Percentiles rank a stretch among this genome's conserved stretches.
phyloP scores from a whole-genome alignment of 2,888 invertebrate genomes.

The Papilio protenor region DNA sequence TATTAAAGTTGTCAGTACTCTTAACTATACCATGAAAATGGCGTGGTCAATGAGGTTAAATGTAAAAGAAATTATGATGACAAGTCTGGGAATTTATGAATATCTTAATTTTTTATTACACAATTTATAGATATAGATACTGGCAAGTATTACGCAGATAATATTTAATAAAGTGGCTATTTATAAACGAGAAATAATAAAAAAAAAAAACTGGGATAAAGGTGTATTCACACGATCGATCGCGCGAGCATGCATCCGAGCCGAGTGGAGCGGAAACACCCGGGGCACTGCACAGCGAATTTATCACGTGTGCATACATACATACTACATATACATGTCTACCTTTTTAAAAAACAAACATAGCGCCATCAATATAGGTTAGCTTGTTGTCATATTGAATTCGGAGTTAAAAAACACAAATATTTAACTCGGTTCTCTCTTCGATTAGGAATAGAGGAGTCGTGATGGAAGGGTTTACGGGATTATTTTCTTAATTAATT shows the following conservation, averaged over 20 bases:
- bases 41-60: background rate
- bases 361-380: constrained; percentile 46
- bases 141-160: constrained; percentile 20
- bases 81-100: background rate
- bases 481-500: background rate
- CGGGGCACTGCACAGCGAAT: constrained; percentile 74
- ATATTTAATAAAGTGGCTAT: constrained; percentile 49
- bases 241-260: constrained; percentile 71
- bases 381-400: background rate
- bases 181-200: constrained; percentile 63
- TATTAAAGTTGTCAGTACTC: background rate
- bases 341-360: constrained; percentile 58
- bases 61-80: background rate
- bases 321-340: constrained; percentile 56
- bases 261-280: constrained; percentile 76
- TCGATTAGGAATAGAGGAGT: background rate
- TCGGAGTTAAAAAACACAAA: too few relatives aligned
- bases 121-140: background rate
- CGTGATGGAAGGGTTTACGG: background rate
- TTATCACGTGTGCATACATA: constrained; percentile 67
- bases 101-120: background rate
- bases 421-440: background rate
- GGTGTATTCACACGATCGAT: constrained; percentile 77
- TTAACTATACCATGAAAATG: too few relatives aligned
- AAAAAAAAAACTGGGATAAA: constrained; percentile 69